Base-by-base conservation (phyloP, 2,888 invertebrate genomes). In the Resseliella maxima region DNA sequence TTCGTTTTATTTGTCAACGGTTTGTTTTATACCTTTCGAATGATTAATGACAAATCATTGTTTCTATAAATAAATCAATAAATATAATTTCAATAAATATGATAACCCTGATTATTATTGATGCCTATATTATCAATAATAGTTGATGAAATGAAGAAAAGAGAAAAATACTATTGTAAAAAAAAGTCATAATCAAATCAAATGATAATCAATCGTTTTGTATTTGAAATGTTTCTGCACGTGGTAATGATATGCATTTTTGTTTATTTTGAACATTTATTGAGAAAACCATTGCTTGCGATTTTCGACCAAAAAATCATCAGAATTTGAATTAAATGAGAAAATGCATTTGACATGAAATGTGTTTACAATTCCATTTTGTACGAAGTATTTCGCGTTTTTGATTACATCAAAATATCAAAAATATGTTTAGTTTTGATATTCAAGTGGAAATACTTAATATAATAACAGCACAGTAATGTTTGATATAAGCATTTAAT, bases 111-210 rank as follows among this genome's bases (percentile, higher is more conserved):
- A 59, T 59, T 50, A n/a, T 5, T 50, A 12, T 21, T 18, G 2
- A 10, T 50, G 12, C 6, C 50, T 2, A 21, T 50, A 12, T 50
- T 50, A 6, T 10, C 21, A 8, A 50, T 50, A 21, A 21, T n/a
- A 50, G 2, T 50, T 2, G 21, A 18, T 18, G 21, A 50, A 50
- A 50, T 50, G 50, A 50, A 18, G 21, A 3, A 21, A 50, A 50
- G 2, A 50, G 15, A 10, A 50, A 21, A 50, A 50, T 50, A 3
- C 18, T n/a, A n/a, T n/a, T n/a, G n/a, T n/a, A n/a, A n/a, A n/a
- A 21, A 50, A 50, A 50, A 59, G 24, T 59, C 59, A 59, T 59
- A 59, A 59, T 59, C 59, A 59, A 59, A 59, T 59, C 5, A 24
- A 59, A 59, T 59, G 59, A 50, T 50, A 18, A 41, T 41, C 41